These are phyloP conservation scores for Heteropelma amictum DNA, from an alignment of 2,888 invertebrate genomes.

Conservation along the genomic window DNA sequence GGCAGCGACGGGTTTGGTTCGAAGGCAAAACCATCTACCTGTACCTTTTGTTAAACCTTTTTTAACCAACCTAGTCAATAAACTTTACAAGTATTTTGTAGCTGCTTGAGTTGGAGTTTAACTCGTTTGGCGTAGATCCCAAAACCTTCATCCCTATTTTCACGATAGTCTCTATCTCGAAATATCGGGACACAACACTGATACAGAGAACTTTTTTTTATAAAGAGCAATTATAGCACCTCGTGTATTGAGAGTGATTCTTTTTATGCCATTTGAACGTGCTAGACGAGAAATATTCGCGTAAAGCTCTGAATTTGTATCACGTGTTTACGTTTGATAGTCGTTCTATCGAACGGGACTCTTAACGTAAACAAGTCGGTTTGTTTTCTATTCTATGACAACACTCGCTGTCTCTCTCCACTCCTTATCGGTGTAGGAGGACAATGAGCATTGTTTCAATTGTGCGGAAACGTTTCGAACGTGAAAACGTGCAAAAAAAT, in stretches of 20 bases:
- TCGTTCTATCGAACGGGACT: neutral
- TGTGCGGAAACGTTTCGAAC: neutral
- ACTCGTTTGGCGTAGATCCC: no score
- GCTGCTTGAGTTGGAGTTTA: no score
- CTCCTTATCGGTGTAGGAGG: neutral
- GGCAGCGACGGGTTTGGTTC: no score
- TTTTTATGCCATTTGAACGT: neutral
- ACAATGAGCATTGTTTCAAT: neutral
- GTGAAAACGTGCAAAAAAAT: neutral
- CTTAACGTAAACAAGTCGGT: neutral
- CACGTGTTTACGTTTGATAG: neutral
- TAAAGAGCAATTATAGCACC: neutral
- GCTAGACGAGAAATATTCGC: neutral
- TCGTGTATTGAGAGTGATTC: neutral
- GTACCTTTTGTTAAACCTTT: no score
- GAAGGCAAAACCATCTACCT: no score
- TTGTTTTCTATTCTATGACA: neutral
- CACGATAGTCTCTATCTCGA: no score
- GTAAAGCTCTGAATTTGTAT: neutral
- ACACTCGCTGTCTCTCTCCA: neutral
- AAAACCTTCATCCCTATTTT: no score
- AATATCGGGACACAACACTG: no score
- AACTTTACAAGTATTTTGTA: no score
- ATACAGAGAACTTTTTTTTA: neutral
- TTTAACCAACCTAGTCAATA: no score